Percentiles rank a stretch among this genome's conserved stretches.
Conservation (phyloP, 92 coral and sea anemone genomes). For the Virgularia gustaviana region DNA sequence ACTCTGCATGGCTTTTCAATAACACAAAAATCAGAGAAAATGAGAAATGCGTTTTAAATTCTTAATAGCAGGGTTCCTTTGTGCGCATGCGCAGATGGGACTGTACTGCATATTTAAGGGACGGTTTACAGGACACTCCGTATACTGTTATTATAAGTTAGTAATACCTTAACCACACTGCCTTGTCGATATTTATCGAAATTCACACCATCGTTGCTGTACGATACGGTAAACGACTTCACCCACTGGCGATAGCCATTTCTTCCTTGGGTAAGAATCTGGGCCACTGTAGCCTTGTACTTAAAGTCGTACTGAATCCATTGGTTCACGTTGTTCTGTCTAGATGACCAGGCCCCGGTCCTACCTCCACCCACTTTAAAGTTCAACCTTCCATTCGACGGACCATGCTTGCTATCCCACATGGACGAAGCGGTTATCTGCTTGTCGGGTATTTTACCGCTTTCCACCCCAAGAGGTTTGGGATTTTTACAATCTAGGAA, state of each 20-base stretch:
- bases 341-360: constrained; percentile 2
- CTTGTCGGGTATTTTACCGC: constrained; percentile 10
- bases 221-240: constrained; percentile 5
- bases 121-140: too few species aligned
- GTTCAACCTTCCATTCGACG: constrained; percentile 10
- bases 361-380: neutral
- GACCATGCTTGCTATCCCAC: constrained; percentile 8
- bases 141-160: too few species aligned
- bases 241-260: neutral
- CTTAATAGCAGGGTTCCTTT: too few species aligned
- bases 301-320: constrained; percentile 34
- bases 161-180: neutral
- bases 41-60: too few species aligned
- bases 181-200: neutral
- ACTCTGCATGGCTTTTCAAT: too few species aligned
- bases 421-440: constrained; percentile 14
- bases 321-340: neutral
- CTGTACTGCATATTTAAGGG: too few species aligned
- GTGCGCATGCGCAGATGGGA: too few species aligned
- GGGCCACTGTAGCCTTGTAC: constrained; percentile 18
- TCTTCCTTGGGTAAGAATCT: constrained; percentile 27
- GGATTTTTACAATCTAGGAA: constrained; percentile 24
- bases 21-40: too few species aligned
- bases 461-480: constrained; percentile 10
- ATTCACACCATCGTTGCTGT: constrained; percentile 8